A percentile compares a stretch with the other conserved stretches of the same genome.
Conservation (phyloP, 1,140 invertebrate genomes). For the Drosophila teissieri region DNA sequence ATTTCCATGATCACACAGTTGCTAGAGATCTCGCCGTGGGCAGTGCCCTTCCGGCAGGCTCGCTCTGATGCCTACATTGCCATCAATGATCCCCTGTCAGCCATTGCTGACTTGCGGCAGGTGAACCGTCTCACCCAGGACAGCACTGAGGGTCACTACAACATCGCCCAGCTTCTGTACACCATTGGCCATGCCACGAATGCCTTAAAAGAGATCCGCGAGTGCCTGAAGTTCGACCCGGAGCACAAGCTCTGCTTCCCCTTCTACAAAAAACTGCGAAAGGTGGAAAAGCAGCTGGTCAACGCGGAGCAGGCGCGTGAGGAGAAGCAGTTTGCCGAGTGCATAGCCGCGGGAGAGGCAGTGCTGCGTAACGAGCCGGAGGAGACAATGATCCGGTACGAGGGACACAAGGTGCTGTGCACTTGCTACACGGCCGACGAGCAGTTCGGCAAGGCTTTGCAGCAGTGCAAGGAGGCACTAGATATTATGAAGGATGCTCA, state of each 20-base stretch:
- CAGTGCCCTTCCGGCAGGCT: slow-evolving; percentile 92
- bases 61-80: slow-evolving; percentile 93
- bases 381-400: slow-evolving; percentile 89
- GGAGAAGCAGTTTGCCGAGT: slow-evolving; percentile 90
- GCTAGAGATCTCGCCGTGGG: slow-evolving; percentile 96
- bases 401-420: slow-evolving; percentile 91
- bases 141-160: slow-evolving; percentile 94
- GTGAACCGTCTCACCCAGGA: slow-evolving; percentile 96
- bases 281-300: slow-evolving; percentile 94
- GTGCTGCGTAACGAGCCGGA: slow-evolving; percentile 89
- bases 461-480: slow-evolving; percentile 92
- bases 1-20: slow-evolving; percentile 89
- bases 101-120: slow-evolving; percentile 95
- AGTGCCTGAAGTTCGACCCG: slow-evolving; percentile 98
- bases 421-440: slow-evolving; percentile 90
- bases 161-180: slow-evolving; percentile 94
- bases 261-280: slow-evolving; percentile 99
- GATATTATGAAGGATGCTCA: slow-evolving; percentile 91
- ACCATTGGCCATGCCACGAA: slow-evolving; percentile 96
- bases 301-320: slow-evolving; percentile 90
- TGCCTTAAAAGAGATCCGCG: slow-evolving; percentile 95
- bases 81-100: slow-evolving; percentile 92
- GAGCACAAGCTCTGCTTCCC: slow-evolving; percentile 98
- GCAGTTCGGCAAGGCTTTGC: slow-evolving; percentile 88
- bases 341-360: slow-evolving; percentile 90